Evolutionary conservation across 2,888 invertebrate genomes (phyloP).

Genomic region (Drosophila maculinotata): DNA sequence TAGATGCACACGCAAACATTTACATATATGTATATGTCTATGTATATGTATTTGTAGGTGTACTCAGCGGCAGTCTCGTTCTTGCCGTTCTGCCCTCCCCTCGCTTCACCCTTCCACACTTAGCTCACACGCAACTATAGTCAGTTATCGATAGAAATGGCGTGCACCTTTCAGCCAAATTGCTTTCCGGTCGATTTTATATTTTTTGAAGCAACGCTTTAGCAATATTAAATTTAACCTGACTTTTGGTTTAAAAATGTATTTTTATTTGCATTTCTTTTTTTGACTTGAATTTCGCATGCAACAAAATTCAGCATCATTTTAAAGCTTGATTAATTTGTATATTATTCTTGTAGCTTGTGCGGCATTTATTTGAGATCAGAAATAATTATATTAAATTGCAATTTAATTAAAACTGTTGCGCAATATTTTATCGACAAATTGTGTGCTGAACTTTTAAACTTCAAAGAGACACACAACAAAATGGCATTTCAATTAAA

Average conservation of each 20-base stretch:
- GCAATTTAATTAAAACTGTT: conserved; percentile 11
- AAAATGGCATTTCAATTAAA: not conserved
- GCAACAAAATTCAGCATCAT: conserved; percentile 28
- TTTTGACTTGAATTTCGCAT: not conserved
- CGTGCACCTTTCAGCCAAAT: conserved; percentile 72
- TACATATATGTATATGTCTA: conserved; percentile 18
- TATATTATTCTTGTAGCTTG: conserved; percentile 2
- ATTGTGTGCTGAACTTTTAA: not conserved
- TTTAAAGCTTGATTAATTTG: conserved; percentile 36
- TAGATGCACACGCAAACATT: conserved; percentile 55
- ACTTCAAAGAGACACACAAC: not conserved
- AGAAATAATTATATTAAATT: conserved; percentile 16
- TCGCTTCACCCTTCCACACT: not conserved
- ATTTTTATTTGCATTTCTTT: conserved; percentile 9
- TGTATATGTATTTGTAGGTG: conserved; percentile 20
- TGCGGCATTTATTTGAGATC: conserved; percentile 1
- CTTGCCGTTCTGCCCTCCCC: not conserved
- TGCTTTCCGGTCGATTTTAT: conserved; percentile 64
- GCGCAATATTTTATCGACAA: not conserved
- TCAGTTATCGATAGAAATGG: conserved; percentile 65
- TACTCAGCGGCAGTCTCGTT: conserved; percentile 12
- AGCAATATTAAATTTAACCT: conserved; percentile 57
- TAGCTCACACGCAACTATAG: conserved; percentile 34
- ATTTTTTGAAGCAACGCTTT: conserved; percentile 24
- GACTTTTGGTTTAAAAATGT: conserved; percentile 1